A percentile compares a stretch with the other conserved stretches of the same genome.
These are phyloP conservation scores for Harpalus rufipes DNA, from an alignment of 2,888 invertebrate genomes.

Conservation along the genomic window DNA sequence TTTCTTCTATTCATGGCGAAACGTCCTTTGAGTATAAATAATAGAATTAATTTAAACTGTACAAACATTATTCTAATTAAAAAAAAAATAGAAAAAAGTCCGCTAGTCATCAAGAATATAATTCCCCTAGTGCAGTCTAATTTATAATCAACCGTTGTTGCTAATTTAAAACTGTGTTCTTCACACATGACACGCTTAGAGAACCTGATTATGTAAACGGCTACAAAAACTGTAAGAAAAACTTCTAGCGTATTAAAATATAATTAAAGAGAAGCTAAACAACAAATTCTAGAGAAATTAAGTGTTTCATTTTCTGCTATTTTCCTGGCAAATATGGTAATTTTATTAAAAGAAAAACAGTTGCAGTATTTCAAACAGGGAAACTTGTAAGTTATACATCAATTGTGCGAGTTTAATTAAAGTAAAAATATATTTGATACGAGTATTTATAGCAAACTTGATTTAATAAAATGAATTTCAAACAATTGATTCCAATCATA, in stretches of 20 bases:
- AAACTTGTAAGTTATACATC: not conserved
- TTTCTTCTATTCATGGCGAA: no score
- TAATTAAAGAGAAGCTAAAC: conserved; percentile 8
- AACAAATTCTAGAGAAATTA: not conserved
- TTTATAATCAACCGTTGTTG: conserved; percentile 33
- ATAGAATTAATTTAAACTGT: no score
- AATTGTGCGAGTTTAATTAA: not conserved
- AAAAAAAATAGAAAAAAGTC: not conserved
- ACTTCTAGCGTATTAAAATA: conserved; percentile 7
- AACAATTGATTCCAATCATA: not conserved
- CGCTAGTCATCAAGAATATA: not conserved
- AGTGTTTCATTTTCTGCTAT: not conserved
- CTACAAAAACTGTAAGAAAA: conserved; percentile 37
- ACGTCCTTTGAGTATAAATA: no score
- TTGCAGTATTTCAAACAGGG: no score
- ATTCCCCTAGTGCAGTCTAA: conserved; percentile 30
- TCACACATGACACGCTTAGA: conserved; percentile 37
- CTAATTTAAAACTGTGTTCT: conserved; percentile 13
- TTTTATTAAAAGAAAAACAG: no score
- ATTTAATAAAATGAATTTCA: not conserved
- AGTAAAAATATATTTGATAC: not conserved
- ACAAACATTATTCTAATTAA: no score
- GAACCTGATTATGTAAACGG: conserved; percentile 44
- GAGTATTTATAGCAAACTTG: not conserved
- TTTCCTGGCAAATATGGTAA: not conserved